These are phyloP conservation scores for Syncerus caffer DNA, from an alignment of 2,797 vertebrate genomes.

Conservation along the genomic window DNA sequence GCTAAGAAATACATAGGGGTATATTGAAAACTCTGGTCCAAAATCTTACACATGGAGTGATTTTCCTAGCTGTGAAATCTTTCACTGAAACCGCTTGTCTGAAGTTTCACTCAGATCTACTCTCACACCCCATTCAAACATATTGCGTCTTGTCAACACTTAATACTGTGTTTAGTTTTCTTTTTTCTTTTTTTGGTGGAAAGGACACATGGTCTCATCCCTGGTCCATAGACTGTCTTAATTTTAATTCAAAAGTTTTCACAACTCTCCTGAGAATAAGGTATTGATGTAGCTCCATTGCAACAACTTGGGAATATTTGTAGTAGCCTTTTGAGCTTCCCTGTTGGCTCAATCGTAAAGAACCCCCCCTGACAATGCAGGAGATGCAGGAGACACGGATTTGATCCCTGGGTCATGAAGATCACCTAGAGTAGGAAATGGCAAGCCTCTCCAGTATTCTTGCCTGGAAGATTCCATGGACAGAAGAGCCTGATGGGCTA, in stretches of 20 bases:
- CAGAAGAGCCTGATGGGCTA: background rate
- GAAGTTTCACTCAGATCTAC: background rate
- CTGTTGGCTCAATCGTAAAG: background rate
- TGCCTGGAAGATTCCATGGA: background rate
- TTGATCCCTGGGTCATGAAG: background rate
- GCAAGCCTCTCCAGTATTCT: background rate
- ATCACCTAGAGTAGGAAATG: background rate
- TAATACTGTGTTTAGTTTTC: background rate
- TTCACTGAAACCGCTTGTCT: background rate
- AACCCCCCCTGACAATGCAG: background rate
- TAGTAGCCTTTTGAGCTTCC: background rate
- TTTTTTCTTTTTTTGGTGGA: background rate
- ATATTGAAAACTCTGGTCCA: background rate
- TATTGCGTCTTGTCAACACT: background rate
- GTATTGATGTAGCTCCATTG: background rate
- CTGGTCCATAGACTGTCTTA: background rate
- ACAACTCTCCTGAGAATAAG: background rate
- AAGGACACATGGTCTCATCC: background rate
- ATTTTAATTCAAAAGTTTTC: constrained; percentile 27
- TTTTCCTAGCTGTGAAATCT: background rate
- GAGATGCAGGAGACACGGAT: background rate
- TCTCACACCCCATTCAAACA: background rate
- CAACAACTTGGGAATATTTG: background rate
- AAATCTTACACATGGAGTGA: background rate
- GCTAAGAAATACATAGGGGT: background rate